Evolutionary conservation across 30 jellyfish, hydroid and myxozoan species (phyloP), one percentile per base, ranked within the genome.

Genomic region (Turritopsis dohrnii): DNA sequence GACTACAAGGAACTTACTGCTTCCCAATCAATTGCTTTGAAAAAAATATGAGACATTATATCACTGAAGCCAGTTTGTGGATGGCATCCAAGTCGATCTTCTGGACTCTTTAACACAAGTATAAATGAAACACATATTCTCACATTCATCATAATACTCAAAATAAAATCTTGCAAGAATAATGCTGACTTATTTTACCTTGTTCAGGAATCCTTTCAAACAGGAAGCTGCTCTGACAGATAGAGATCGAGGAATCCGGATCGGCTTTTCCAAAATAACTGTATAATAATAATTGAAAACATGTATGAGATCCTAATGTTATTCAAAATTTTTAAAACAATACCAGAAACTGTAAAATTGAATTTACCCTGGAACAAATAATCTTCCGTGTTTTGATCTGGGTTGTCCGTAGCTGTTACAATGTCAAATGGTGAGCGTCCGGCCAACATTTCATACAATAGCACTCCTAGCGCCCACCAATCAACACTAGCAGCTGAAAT

Each of bases 401-500:
- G 96, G 52, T 95, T 95, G 53, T 95, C 96, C 0, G 95, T 84
- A 18, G 97, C 95, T 22, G 96, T 84, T 53, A 90, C 99, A 72
- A 90, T 90, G 71, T 95, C 99, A 69, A 95, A 95, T 1, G 99
- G 99, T 16, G 99, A 95, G 23, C 99, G 72, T 19, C 99, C 99
- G 8, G 99, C 99, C 20, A 95, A 79, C 99, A 95, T 95, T 75
- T 95, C 99, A 85, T 86, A 95, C 29, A 90, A 85, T 22, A 95
- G 79, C 13, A 95, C 97, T 20, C 99, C 99, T 1, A 95, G 94
- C 21, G 99, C 99, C 99, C 99, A 95, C 99, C 99, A 95, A 82
- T 95, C 99, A 18, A 95, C 99, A 80, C 99, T 95, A 0, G 95
- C 90, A 18, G 96, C 99, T 95, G 74, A 52, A 23, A 54, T 20